A percentile compares a stretch with the other conserved stretches of the same genome.
phyloP scores from a whole-genome alignment of 2,888 invertebrate genomes.

The Andrena fulva region DNA sequence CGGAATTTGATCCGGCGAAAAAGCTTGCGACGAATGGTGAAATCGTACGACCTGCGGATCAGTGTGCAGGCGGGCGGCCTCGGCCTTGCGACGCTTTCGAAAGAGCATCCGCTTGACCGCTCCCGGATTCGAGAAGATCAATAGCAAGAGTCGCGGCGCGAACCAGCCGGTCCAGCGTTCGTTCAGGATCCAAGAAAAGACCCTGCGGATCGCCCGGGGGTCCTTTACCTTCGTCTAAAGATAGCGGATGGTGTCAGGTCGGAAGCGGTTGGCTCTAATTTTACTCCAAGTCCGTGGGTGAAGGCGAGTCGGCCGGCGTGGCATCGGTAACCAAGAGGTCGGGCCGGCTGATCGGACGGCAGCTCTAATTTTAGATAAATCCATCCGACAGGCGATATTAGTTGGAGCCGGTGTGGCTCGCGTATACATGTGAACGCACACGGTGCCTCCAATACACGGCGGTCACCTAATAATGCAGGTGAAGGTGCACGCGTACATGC shows the following conservation, averaged over 20 bases:
- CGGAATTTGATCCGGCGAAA: too few species aligned
- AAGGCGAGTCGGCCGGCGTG: constrained; percentile 19
- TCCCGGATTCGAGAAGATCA: constrained; percentile 17
- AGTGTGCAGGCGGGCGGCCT: neutral
- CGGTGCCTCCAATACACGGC: constrained; percentile 31
- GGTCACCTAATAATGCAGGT: constrained; percentile 62
- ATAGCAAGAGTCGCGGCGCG: constrained; percentile 29
- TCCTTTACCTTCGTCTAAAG: constrained; percentile 35
- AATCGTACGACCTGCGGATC: too few species aligned
- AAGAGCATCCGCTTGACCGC: constrained; percentile 22
- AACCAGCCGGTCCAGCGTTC: neutral
- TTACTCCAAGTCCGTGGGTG: constrained; percentile 35
- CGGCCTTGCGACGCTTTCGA: constrained; percentile 13
- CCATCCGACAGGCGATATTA: constrained; percentile 66
- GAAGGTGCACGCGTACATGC: constrained; percentile 39
- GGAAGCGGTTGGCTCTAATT: constrained; percentile 54
- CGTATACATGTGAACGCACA: constrained; percentile 28
- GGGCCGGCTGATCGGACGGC: constrained; percentile 51
- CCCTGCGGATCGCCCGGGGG: neutral
- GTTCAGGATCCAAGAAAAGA: neutral
- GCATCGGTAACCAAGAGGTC: constrained; percentile 43
- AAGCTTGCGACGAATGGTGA: too few species aligned
- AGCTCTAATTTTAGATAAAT: constrained; percentile 74
- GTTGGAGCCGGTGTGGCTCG: constrained; percentile 45
- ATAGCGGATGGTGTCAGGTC: constrained; percentile 34